Evolutionary conservation across 2,888 invertebrate genomes (phyloP), one percentile per base, ranked within the genome.

Genomic region (Tupiocoris notatus): DNA sequence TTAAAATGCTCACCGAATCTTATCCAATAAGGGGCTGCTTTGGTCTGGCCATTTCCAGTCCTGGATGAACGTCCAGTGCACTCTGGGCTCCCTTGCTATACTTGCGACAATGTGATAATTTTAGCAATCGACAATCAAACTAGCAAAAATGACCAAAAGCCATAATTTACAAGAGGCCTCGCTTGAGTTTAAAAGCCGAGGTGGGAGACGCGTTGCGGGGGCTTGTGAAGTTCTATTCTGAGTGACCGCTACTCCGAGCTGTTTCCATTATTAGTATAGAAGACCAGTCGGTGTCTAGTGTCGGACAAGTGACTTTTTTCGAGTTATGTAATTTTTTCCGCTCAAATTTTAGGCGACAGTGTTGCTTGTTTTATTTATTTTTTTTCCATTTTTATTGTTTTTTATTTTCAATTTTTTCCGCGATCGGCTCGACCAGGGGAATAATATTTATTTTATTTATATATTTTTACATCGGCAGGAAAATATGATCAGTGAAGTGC

Each of bases 181-280:
- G 6, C 6, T 39, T 39, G 6, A 59, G 54, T 54, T 16, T n/a
- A n/a, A n/a, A n/a, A n/a, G 67, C 67, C 58, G 23, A 23, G 25
- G 73, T 73, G 73, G 73, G 73, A 54, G 61, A 62, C 62, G 63
- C 23, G 22, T 20, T 23, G 39, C 39, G 73, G 73, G 63, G 63
- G 62, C 62, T 54, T 39, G 12, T 39, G 73, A 39, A 63, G 73
- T 73, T 73, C 73, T 73, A 73, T 73, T 73, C 73, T 73, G 57
- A 57, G 73, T 73, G 73, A 73, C 73, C 73, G 73, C 62, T 73
- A 17, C 73, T 62, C 73, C 22, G 25, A 59, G 73, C 73, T 73
- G 73, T 73, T 73, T 73, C 73, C 73, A 73, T 73, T 73, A 73
- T 73, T 73, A 73, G 73, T 73, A 73, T 73, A 73, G 73, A 63